Base-by-base conservation (phyloP, 2,113 vertebrate genomes). In the Muntiacus muntjak region DNA sequence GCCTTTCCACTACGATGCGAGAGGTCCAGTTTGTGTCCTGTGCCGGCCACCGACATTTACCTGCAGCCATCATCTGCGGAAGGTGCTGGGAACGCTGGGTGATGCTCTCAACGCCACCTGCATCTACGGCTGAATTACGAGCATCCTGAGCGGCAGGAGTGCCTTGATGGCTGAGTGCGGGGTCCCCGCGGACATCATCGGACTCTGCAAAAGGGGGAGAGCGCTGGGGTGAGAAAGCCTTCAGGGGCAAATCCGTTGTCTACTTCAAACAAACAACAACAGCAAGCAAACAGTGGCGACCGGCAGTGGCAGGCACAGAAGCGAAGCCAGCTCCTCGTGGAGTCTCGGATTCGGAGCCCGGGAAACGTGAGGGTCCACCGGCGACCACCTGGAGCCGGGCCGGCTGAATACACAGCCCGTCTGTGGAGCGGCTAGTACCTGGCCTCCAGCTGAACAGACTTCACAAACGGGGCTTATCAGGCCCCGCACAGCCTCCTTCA, bases 1-100 rank as follows among this genome's bases (percentile, higher is more conserved):
- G 67, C 50, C 54, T 92, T 96, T 23, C 79, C 84, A 28, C 14
- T 25, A 23, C 8, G 7, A 89, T 11, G 50, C 9, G 45, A 47
- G 64, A 30, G 0, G 25, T 43, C 36, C 52, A 9, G 13, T 25
- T 19, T 71, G 40, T 71, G 52, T 84, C 7, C 84, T 50, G 76
- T 81, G 30, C 74, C 0, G 2, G 36, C 23, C 87, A 64, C 33
- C n/a, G 10, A 95, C 96, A 93, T 94, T 99, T 99, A 99, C 99
- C 99, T 2, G 99, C 99, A 99, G 99, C 99, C 99, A 99, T 99
- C 95, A 98, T 98, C 98, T 98, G 97, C 98, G 96, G 94, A 92
- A 95, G 96, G 95, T 98, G 97, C 96, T 98, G 98, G 97, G 98
- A 97, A 96, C 97, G 47, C 96, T 40, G 89, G 97, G 96, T 79